Percentiles rank a stretch among this genome's conserved stretches.
These are phyloP conservation scores for Plebejus melissa DNA, from an alignment of 2,888 invertebrate genomes.

Conservation along the genomic window DNA sequence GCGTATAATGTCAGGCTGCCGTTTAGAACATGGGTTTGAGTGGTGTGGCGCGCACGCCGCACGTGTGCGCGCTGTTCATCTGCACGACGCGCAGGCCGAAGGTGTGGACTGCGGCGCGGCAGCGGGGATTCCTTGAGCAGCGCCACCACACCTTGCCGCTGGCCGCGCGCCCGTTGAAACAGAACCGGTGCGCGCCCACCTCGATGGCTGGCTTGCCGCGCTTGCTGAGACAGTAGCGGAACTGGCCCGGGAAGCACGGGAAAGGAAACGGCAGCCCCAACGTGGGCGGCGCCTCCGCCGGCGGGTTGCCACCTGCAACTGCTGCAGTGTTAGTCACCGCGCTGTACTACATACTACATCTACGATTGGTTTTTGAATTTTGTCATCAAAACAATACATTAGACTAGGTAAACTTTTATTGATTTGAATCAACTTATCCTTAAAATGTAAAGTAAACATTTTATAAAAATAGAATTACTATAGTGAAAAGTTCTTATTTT, in stretches of 20 bases:
- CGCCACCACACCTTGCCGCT: constrained; percentile 76
- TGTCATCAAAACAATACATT: neutral
- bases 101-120: constrained; percentile 72
- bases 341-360: neutral
- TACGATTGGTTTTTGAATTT: neutral
- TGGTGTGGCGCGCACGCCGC: constrained; percentile 71
- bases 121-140: constrained; percentile 71
- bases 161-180: constrained; percentile 72
- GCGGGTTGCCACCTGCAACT: constrained; percentile 62
- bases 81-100: constrained; percentile 71
- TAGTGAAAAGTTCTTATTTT: neutral
- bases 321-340: constrained; percentile 44
- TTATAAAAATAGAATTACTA: neutral
- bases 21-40: constrained; percentile 64
- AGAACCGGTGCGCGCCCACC: constrained; percentile 72
- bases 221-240: constrained; percentile 72
- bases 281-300: constrained; percentile 58
- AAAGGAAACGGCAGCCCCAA: constrained; percentile 70
- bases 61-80: constrained; percentile 74
- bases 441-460: neutral
- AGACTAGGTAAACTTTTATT: neutral
- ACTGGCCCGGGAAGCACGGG: constrained; percentile 72
- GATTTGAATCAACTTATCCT: neutral
- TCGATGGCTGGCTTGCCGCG: constrained; percentile 73
- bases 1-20: neutral